phyloP scores from a whole-genome alignment of 2,888 invertebrate genomes.

The Yponomeuta evonymella region DNA sequence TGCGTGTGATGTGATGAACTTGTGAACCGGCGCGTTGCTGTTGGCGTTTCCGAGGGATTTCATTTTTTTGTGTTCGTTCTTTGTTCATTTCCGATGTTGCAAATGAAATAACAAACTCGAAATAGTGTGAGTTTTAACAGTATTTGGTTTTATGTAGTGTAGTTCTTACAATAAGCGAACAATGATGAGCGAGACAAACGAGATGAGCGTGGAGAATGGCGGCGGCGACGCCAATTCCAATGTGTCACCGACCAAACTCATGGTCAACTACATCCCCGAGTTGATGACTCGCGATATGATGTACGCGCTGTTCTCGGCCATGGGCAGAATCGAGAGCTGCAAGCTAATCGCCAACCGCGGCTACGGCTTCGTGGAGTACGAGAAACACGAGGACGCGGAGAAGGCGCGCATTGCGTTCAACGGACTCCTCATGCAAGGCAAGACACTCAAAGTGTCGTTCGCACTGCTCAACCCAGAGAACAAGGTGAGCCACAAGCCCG shows the following conservation, averaged over 20 bases:
- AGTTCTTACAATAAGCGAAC: constrained; percentile 57
- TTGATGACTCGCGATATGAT: constrained; percentile 75
- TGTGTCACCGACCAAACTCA: constrained; percentile 76
- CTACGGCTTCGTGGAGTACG: constrained; percentile 72
- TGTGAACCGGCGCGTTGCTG: constrained; percentile 73
- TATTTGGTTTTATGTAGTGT: constrained; percentile 68
- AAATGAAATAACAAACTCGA: constrained; percentile 64
- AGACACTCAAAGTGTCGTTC: constrained; percentile 71
- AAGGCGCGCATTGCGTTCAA: constrained; percentile 72
- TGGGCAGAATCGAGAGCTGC: constrained; percentile 73
- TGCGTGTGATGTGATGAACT: constrained; percentile 59
- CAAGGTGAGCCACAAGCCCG: constrained; percentile 69
- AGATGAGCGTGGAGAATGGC: constrained; percentile 70
- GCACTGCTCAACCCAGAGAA: constrained; percentile 72
- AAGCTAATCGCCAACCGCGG: constrained; percentile 71
- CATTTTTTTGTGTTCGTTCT: constrained; percentile 65
- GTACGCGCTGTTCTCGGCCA: constrained; percentile 72
- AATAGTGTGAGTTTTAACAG: constrained; percentile 60
- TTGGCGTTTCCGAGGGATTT: constrained; percentile 64
- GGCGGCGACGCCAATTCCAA: constrained; percentile 67
- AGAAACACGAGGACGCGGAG: constrained; percentile 72
- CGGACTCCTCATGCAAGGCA: constrained; percentile 72
- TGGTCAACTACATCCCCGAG: constrained; percentile 75
- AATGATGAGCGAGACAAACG: constrained; percentile 69
- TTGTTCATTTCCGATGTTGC: constrained; percentile 62